Evolutionary conservation across 30 jellyfish, hydroid and myxozoan genomes (phyloP), one percentile per base, ranked within the genome.

Genomic region (Phacellophora camtschatica): DNA sequence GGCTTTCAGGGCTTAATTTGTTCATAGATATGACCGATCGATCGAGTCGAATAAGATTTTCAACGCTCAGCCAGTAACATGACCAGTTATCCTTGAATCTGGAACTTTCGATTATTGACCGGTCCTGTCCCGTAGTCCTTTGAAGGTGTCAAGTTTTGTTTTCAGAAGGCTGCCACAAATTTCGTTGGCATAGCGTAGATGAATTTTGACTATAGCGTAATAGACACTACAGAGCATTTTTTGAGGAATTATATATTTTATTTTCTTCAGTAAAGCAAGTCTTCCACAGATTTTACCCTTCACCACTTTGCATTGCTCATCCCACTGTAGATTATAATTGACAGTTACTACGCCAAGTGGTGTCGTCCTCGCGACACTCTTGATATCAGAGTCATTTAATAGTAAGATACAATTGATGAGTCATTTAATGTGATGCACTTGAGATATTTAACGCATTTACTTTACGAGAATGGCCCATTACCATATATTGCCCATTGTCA

Each of bases 141-240:
- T 30, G 58, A 33, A 58, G 58, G 78, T 33, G n/a, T 29, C 27
- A 4, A 33, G 3, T 6, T 33, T 64, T n/a, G 78, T 64, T 28
- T 64, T 64, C 12, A 30, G 45, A 19, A 64, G 58, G 28, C 78
- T 64, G 57, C 78, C 78, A 22, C 78, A 64, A 64, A 64, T 64
- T 7, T 19, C 58, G 23, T 64, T 30, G 71, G 42, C 45, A 48
- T 48, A 69, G 18, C 67, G 71, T n/a, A 69, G 74, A 30, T 69
- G 83, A 42, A 71, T 69, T 30, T 69, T 30, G 25, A 69, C 20
- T n/a, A n/a, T n/a, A n/a, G n/a, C n/a, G n/a, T n/a, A n/a, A n/a
- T n/a, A n/a, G 29, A 69, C 83, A 43, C 70, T 36, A 42, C 74
- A 41, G 6, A 69, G 74, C 49, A 37, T 9, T 2, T 15, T n/a